Evolutionary conservation across 2,888 invertebrate genomes (phyloP).

Genomic region (Scrobipalpa atriplicella): DNA sequence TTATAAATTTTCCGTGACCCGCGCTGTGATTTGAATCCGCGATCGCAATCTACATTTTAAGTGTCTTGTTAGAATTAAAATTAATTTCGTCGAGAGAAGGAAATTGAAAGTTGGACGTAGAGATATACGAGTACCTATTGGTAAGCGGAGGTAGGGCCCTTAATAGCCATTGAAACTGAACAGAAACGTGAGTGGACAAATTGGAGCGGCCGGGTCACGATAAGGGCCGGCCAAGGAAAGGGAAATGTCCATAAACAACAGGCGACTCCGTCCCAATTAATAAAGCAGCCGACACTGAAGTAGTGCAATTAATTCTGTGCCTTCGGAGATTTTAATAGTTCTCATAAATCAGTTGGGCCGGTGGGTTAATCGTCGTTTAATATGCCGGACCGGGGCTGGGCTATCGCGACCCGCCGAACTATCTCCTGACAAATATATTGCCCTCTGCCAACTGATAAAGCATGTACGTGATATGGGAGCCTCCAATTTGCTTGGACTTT

Average conservation of each 20-base stretch:
- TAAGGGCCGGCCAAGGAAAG: conserved; percentile 67
- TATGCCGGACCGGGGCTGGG: conserved; percentile 67
- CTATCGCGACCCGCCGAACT: conserved; percentile 52
- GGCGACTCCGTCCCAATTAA: conserved; percentile 80
- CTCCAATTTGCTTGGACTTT: conserved; percentile 41
- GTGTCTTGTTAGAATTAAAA: conserved; percentile 50
- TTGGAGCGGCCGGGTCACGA: conserved; percentile 76
- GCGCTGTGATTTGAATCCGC: conserved; percentile 60
- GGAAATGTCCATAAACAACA: conserved; percentile 79
- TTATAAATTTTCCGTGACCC: conserved; percentile 60
- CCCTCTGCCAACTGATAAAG: conserved; percentile 50
- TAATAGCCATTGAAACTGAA: conserved; percentile 77
- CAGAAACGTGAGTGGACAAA: conserved; percentile 79
- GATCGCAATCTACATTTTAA: conserved; percentile 63
- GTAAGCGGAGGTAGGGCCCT: conserved; percentile 68
- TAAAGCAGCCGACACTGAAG: conserved; percentile 79
- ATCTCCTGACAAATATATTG: conserved; percentile 48
- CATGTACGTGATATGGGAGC: conserved; percentile 55
- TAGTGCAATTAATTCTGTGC: conserved; percentile 81
- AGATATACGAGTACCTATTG: conserved; percentile 42
- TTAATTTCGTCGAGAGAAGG: conserved; percentile 38
- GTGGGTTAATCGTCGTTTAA: conserved; percentile 81
- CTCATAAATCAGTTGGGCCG: conserved; percentile 78
- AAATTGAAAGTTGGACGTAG: conserved; percentile 22
- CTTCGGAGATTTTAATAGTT: conserved; percentile 83